Percentiles rank a stretch among this genome's conserved stretches.
Conservation (phyloP, 1,140 invertebrate species). For the Lordiphosa collinella region DNA sequence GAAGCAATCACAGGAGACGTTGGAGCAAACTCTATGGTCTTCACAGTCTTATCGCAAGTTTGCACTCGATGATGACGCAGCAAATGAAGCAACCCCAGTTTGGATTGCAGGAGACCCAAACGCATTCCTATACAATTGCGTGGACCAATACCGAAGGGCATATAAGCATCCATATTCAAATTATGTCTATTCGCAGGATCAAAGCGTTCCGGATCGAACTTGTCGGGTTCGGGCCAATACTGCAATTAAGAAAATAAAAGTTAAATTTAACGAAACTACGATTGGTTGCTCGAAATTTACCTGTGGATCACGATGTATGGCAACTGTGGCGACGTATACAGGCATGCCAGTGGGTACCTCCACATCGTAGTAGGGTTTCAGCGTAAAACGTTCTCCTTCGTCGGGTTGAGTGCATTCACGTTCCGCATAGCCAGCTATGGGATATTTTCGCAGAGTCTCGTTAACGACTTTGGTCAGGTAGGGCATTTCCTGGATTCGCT, state of each 20-base stretch:
- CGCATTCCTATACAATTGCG: slow-evolving; percentile 87
- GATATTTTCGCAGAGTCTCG: slow-evolving; percentile 78
- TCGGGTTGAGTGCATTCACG: slow-evolving; percentile 51
- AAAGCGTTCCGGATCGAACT: slow-evolving; percentile 85
- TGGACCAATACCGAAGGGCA: slow-evolving; percentile 88
- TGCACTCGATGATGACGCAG: slow-evolving; percentile 49
- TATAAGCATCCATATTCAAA: slow-evolving; percentile 80
- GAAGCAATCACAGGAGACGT: slow-evolving; percentile 10
- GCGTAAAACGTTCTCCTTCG: slow-evolving; percentile 49
- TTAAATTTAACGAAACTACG: not conserved
- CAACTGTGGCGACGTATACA: slow-evolving; percentile 51
- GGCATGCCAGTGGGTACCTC: slow-evolving; percentile 47
- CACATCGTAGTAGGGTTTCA: slow-evolving; percentile 40
- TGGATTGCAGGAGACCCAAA: slow-evolving; percentile 57
- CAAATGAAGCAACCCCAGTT: slow-evolving; percentile 60
- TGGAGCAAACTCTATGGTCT: slow-evolving; percentile 24
- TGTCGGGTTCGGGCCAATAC: slow-evolving; percentile 84
- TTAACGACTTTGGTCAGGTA: slow-evolving; percentile 83
- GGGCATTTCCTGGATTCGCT: slow-evolving; percentile 83
- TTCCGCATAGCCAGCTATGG: slow-evolving; percentile 50
- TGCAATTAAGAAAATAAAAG: slow-evolving; percentile 71
- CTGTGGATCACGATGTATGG: slow-evolving; percentile 54
- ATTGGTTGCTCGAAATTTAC: slow-evolving; percentile 15
- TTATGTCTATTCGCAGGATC: slow-evolving; percentile 80
- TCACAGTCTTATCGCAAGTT: slow-evolving; percentile 36